Conservation (phyloP, 2,113 vertebrate species). For the Anarhynchus alexandrinus region DNA sequence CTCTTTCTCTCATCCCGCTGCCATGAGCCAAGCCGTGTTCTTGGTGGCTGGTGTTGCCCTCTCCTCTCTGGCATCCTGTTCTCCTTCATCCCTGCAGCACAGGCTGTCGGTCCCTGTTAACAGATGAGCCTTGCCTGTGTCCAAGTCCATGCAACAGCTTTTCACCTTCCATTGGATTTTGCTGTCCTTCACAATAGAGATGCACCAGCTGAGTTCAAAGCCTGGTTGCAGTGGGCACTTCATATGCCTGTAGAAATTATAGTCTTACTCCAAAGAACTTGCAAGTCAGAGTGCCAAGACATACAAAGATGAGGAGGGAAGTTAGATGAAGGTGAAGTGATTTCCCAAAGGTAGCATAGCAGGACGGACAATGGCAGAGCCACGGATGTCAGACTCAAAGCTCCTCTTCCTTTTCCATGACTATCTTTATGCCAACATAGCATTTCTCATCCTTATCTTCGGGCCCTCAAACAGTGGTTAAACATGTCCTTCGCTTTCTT, state of each 20-base stretch:
- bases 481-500: background rate
- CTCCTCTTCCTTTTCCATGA: background rate
- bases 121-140: rapidly evolving
- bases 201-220: background rate
- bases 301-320: background rate
- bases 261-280: background rate
- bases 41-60: background rate
- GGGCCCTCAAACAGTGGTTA: rapidly evolving
- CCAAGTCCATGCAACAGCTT: background rate
- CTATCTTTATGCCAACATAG: background rate
- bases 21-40: background rate
- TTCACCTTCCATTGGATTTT: background rate
- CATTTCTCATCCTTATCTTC: background rate
- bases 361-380: background rate
- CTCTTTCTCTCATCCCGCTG: background rate
- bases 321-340: background rate
- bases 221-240: background rate
- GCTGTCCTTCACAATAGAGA: background rate
- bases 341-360: background rate
- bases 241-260: background rate
- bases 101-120: background rate
- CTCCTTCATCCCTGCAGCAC: background rate
- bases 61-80: background rate
- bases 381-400: background rate
- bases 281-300: background rate